Evolutionary conservation across 2,888 invertebrate species (phyloP).

Genomic region (Encarsia formosa): DNA sequence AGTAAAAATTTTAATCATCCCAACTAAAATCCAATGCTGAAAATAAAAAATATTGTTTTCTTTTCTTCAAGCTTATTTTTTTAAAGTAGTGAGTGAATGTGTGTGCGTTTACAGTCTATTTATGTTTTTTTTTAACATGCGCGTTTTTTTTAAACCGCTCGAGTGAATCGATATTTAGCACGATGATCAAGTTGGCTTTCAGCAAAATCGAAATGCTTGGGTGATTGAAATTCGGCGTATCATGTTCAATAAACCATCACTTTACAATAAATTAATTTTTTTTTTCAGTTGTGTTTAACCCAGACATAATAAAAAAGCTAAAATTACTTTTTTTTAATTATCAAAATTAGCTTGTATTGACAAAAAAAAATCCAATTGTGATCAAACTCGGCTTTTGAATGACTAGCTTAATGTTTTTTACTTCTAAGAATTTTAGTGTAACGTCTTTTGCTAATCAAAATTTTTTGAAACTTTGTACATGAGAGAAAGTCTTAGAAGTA

Average conservation of each 20-base stretch:
- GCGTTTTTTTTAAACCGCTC: slow-evolving; percentile 39
- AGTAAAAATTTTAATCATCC: slow-evolving; percentile 1
- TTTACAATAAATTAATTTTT: no score
- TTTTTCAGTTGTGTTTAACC: no score
- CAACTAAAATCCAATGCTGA: not conserved
- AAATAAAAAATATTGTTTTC: slow-evolving; percentile 2
- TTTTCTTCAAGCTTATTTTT: slow-evolving; percentile 15
- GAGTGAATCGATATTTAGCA: slow-evolving; percentile 45
- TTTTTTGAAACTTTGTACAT: no score
- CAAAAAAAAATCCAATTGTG: no score
- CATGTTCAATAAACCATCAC: not conserved
- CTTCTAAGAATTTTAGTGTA: no score
- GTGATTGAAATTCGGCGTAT: slow-evolving; percentile 39
- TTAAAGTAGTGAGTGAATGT: slow-evolving; percentile 46
- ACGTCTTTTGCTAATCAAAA: no score
- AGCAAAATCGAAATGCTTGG: slow-evolving; percentile 48
- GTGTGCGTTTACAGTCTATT: slow-evolving; percentile 33
- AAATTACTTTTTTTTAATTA: no score
- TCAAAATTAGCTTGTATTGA: no score
- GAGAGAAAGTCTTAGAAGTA: no score
- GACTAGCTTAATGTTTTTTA: no score
- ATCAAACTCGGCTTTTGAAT: no score
- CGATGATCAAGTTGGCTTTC: slow-evolving; percentile 40
- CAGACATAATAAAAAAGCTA: no score
- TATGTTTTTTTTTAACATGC: slow-evolving; percentile 31